These are phyloP conservation scores for Fragum fragum DNA, from an alignment of 2,888 invertebrate species.

Conservation along the genomic window DNA sequence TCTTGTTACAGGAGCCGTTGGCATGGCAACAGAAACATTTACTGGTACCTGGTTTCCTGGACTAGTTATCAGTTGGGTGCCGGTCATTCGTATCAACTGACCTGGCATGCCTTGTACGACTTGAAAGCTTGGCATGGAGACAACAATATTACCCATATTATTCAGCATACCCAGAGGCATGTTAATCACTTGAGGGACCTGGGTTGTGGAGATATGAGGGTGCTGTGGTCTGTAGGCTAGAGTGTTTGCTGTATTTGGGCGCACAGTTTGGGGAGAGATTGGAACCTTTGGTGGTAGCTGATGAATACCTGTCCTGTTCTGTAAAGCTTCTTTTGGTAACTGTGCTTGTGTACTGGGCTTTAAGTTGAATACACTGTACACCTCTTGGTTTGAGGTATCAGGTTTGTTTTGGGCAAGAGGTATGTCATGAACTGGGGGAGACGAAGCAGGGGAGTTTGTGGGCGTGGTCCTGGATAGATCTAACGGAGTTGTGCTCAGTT, in stretches of 20 bases:
- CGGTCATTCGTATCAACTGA: conserved; percentile 56
- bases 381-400: conserved; percentile 74
- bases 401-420: conserved; percentile 23
- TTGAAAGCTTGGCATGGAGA: conserved; percentile 41
- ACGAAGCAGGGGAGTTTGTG: conserved; percentile 49
- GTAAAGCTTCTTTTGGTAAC: conserved; percentile 29
- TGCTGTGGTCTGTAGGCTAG: conserved; percentile 57
- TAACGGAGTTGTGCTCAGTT: conserved; percentile 46
- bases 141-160: conserved; percentile 42
- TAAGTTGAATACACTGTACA: conserved; percentile 81
- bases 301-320: conserved; percentile 1
- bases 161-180: conserved; percentile 50
- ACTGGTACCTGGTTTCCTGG: background rate
- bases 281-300: conserved; percentile 32
- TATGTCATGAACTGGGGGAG: conserved; percentile 31
- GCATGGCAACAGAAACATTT: conserved; percentile 4
- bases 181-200: conserved; percentile 56
- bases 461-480: conserved; percentile 67
- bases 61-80: conserved; percentile 19
- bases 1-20: conserved; percentile 5
- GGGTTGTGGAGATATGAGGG: conserved; percentile 53
- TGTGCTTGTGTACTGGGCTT: conserved; percentile 67
- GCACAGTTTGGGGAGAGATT: conserved; percentile 40
- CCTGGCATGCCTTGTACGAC: conserved; percentile 37
- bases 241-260: conserved; percentile 61